Base-by-base conservation (phyloP, 2,888 invertebrate genomes). In the Pteria penguin region DNA sequence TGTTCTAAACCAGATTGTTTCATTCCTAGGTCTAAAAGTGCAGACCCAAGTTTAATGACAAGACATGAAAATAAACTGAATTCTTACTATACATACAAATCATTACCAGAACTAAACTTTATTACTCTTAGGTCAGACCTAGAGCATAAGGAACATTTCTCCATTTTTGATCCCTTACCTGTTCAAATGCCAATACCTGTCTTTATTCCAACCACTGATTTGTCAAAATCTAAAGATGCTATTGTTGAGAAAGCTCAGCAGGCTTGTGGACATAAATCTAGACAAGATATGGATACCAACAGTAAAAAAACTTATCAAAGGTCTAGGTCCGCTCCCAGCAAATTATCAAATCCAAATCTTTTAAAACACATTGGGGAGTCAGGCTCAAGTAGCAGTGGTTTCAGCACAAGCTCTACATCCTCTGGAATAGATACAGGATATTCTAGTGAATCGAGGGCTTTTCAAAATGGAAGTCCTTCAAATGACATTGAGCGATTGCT, bases 31-130 rank as follows among this genome's bases (percentile, higher is more conserved):
- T 85, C 83, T 29, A 82, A 85, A 72, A 85, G 85, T 81, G 83
- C 82, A 11, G 83, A 85, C 63, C 75, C 27, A 27, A 58, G 55
- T 18, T 31, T 57, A 32, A 62, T 22, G 66, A 60, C 27, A 57
- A 36, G 29, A 14, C 27, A 33, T n/a, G 14, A 45, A 14, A 58
- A 52, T n/a, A 14, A 57, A 2, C 36, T 32, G 3, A 31, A 24
- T 26, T 55, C 69, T 1, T 78, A 70, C 31, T 74, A 89, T 70
- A 84, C 87, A 1, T 84, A 87, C 45, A 80, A 84, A 32, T 89
- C 89, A 32, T 73, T 89, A 45, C 89, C 89, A 54, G 89, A 89
- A 67, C 79, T 89, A 24, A 84, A 85, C 24, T 89, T 89, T 75
- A 71, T 89, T 32, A 65, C 75, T 1, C 77, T 76, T n/a, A 52